Evolutionary conservation across 1,140 invertebrate species (phyloP).

Genomic region (Mizuhopecten yessoensis): DNA sequence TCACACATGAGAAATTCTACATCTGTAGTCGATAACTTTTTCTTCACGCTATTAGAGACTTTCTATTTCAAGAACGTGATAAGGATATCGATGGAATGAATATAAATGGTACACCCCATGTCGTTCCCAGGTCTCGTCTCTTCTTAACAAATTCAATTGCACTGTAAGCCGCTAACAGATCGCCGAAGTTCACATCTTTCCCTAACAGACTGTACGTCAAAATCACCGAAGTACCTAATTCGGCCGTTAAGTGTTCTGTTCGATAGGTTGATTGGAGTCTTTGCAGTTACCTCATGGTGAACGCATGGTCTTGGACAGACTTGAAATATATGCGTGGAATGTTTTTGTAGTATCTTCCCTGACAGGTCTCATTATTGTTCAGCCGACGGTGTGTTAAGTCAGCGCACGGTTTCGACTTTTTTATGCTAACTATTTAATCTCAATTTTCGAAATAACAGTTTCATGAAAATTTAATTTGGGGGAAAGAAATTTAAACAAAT

Average conservation of each 20-base stretch:
- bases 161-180: background rate
- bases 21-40: background rate
- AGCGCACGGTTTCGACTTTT: no score
- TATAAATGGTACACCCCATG: background rate
- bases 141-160: background rate
- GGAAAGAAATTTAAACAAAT: no score
- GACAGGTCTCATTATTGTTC: no score
- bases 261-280: no score
- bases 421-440: no score
- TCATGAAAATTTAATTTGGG: no score
- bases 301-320: no score
- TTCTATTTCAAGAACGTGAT: slow-evolving; percentile 9
- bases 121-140: background rate
- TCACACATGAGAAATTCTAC: background rate
- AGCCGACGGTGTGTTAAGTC: no score
- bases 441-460: no score
- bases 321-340: no score
- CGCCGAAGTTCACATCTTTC: background rate
- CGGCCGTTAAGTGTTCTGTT: background rate
- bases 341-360: no score
- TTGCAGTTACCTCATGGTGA: no score
- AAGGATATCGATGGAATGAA: background rate
- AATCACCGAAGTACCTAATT: background rate
- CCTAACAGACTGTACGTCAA: background rate
- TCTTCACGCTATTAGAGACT: background rate